Evolutionary conservation across 2,888 invertebrate genomes (phyloP), one percentile per base, ranked within the genome.

Genomic region (Timema podura): DNA sequence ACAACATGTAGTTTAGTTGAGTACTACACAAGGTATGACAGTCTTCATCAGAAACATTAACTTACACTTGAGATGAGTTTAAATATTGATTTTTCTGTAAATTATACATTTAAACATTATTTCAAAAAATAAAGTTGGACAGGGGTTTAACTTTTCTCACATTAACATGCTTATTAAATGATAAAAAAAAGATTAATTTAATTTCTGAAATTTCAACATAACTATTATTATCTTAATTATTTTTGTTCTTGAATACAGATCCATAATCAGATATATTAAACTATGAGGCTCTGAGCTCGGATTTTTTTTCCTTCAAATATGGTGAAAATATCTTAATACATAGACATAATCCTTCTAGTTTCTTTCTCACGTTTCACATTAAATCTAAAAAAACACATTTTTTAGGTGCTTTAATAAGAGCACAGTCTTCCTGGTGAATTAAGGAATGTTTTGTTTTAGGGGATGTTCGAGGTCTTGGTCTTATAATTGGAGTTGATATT

Each of bases 401-500:
- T 30, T 30, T 30, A 30, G 30, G 30, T 3, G 2, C 30, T 30
- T 30, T 59, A 16, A 10, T 44, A 59, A 59, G 6, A 59, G 8
- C 44, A 30, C 30, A 30, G 30, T 30, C 30, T 30, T 30, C 30
- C 30, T 30, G 30, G 30, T 30, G 30, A 30, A 30, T 30, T 30
- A 30, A 30, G 30, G 30, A 30, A 30, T 30, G 10, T 61, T 48
- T 48, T 11, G n/a, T 59, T 48, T 5, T 59, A 77, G 87, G 87
- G 15, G 86, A 87, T 78, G 85, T 88, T 5, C 78, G 87, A 66
- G 87, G 87, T n/a, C 82, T 84, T 73, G 87, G 87, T 1, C 79
- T 88, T 8, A 85, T 87, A 82, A 81, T 86, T 74, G 87, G 86
- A 5, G 78, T 87, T 10, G 87, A 88, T 76, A 78, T 87, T 75